phyloP scores from a whole-genome alignment of 2,797 vertebrate genomes.

The Pampus argenteus region DNA sequence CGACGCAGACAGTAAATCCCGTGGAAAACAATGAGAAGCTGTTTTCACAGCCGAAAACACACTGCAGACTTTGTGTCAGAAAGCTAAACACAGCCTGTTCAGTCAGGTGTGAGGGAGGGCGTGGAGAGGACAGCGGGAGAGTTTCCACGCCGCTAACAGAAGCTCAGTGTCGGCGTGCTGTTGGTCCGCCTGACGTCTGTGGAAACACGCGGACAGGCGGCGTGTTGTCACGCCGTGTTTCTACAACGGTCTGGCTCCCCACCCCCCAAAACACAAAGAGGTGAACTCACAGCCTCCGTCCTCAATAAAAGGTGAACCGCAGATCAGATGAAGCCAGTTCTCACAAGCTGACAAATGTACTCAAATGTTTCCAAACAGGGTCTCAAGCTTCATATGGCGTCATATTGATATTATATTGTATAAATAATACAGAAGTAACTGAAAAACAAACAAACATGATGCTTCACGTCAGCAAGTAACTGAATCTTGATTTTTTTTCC shows the following conservation, averaged over 20 bases:
- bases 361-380: slow-evolving; percentile 7
- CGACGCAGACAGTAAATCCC: slow-evolving; percentile 31
- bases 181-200: slow-evolving; percentile 39
- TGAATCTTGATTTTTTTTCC: slow-evolving; percentile 16
- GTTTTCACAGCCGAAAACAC: slow-evolving; percentile 44
- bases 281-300: slow-evolving; percentile 18
- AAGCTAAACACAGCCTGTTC: slow-evolving; percentile 49
- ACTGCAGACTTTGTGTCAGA: slow-evolving; percentile 44
- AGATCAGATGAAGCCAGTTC: slow-evolving; percentile 43
- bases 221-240: slow-evolving; percentile 29
- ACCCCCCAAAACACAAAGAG: slow-evolving; percentile 37
- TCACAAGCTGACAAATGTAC: slow-evolving; percentile 22
- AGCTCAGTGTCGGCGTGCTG: slow-evolving; percentile 47
- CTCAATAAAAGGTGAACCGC: slow-evolving; percentile 39
- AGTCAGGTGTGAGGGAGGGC: slow-evolving; percentile 46
- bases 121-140: slow-evolving; percentile 6
- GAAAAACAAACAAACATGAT: not conserved
- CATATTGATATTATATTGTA: not conserved
- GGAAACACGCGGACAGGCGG: slow-evolving; percentile 52
- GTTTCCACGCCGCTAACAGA: slow-evolving; percentile 50
- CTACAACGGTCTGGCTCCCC: slow-evolving; percentile 28
- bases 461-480: not conserved
- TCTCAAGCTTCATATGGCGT: not conserved
- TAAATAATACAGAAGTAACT: not conserved
- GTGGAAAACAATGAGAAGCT: slow-evolving; percentile 43